Evolutionary conservation across 2,113 vertebrate genomes (phyloP).

Genomic region (Campylorhamphus procurvoides): DNA sequence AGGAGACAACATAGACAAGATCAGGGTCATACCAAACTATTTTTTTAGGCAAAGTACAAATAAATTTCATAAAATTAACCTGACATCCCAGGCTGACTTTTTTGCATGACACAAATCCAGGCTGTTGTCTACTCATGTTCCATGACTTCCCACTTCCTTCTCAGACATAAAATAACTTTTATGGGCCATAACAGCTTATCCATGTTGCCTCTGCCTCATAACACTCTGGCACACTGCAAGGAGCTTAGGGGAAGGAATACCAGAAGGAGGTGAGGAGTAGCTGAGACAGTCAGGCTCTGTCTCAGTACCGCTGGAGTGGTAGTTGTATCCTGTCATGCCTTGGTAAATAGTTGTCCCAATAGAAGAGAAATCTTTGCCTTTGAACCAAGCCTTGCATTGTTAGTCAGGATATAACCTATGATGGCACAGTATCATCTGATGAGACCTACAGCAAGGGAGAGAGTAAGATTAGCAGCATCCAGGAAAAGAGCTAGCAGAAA

Average conservation of each 20-base stretch:
- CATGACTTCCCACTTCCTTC: background rate
- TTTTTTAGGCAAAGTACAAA: background rate
- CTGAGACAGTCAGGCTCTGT: background rate
- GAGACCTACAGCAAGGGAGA: background rate
- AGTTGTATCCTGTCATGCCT: background rate
- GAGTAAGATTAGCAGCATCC: background rate
- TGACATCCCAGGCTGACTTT: background rate
- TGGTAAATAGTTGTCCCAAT: background rate
- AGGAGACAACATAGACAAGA: background rate
- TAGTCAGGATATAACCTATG: background rate
- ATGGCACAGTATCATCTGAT: background rate
- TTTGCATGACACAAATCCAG: background rate
- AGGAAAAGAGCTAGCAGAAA: background rate
- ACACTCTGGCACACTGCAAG: background rate
- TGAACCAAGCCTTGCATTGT: background rate
- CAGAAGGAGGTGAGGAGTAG: background rate
- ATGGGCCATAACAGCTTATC: background rate
- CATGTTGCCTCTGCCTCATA: background rate
- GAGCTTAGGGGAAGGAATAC: background rate
- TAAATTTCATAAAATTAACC: background rate
- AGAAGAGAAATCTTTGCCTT: background rate
- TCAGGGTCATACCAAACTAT: background rate
- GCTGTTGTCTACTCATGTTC: background rate
- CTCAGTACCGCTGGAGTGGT: fast-evolving
- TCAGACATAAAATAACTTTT: background rate